Conservation (phyloP, 2,888 invertebrate genomes). For the Boloria selene region DNA sequence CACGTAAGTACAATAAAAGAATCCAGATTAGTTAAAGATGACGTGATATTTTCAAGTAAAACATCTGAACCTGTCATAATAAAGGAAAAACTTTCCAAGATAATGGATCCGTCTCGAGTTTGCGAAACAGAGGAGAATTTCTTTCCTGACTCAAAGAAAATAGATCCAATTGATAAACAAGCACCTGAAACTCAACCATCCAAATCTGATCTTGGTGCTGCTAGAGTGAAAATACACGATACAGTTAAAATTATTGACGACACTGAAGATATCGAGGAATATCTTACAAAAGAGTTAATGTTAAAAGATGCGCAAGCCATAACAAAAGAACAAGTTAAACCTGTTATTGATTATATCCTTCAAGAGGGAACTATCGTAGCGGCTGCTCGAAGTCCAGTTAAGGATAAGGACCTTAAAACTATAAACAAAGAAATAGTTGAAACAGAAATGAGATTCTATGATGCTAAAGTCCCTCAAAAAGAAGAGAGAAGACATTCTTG, state of each 20-base stretch:
- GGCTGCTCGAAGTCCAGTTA: slow-evolving; percentile 63
- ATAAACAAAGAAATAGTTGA: slow-evolving; percentile 68
- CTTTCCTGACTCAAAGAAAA: not conserved
- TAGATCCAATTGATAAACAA: not conserved
- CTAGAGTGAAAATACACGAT: slow-evolving; percentile 7
- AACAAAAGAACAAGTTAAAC: slow-evolving; percentile 71
- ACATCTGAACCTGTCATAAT: slow-evolving; percentile 1
- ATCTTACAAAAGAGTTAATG: slow-evolving; percentile 54
- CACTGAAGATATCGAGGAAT: not conserved
- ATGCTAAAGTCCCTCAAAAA: slow-evolving; percentile 74
- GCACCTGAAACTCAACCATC: not conserved
- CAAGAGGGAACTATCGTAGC: slow-evolving; percentile 70
- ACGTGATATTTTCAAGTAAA: slow-evolving; percentile 13
- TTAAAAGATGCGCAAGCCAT: slow-evolving; percentile 60
- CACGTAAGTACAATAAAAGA: slow-evolving; percentile 28
- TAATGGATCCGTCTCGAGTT: slow-evolving; percentile 1
- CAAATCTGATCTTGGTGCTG: not conserved
- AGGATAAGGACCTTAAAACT: slow-evolving; percentile 68
- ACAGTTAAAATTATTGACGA: not conserved
- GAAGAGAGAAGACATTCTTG: slow-evolving; percentile 76
- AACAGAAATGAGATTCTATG: slow-evolving; percentile 71
- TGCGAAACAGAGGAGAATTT: not conserved
- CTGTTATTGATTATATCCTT: slow-evolving; percentile 72
- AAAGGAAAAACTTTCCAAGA: slow-evolving; percentile 8
- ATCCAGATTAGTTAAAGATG: slow-evolving; percentile 20